These are phyloP conservation scores for Rhopilema esculentum DNA, from an alignment of 30 jellyfish, hydroid and myxozoan genomes.

Conservation along the genomic window DNA sequence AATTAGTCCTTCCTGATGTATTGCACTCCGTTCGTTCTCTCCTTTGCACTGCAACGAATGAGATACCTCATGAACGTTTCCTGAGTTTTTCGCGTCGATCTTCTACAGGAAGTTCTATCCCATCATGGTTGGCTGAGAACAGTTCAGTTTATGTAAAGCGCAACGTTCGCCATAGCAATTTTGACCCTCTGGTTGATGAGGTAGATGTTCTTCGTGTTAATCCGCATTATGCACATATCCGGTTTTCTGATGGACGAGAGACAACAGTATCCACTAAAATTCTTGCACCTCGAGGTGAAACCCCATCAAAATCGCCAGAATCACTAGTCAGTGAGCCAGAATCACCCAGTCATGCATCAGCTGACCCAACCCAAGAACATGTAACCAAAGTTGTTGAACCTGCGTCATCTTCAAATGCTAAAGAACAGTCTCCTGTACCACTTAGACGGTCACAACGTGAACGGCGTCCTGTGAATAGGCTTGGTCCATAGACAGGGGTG, in stretches of 20 bases:
- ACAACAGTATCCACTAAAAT: constrained; percentile 31
- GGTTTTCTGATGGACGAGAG: constrained; percentile 51
- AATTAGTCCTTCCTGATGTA: constrained; percentile 81
- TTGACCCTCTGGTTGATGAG: constrained; percentile 51
- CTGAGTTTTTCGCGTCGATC: constrained; percentile 59
- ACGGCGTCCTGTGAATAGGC: too few relatives aligned
- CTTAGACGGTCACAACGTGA: too few relatives aligned
- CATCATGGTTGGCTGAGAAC: constrained; percentile 45
- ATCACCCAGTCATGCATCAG: too few relatives aligned
- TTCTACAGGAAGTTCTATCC: constrained; percentile 49
- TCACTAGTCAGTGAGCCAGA: too few relatives aligned
- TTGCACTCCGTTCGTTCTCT: constrained; percentile 74
- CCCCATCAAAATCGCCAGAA: too few relatives aligned
- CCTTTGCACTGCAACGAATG: too few relatives aligned
- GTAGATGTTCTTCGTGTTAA: constrained; percentile 41
- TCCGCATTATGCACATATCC: constrained; percentile 43
- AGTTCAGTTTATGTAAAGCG: constrained; percentile 54
- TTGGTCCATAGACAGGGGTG: too few relatives aligned
- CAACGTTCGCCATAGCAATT: constrained; percentile 21
- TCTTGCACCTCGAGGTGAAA: constrained; percentile 38
- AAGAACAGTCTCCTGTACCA: too few relatives aligned
- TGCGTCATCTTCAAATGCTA: too few relatives aligned
- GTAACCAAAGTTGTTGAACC: too few relatives aligned
- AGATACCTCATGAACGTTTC: constrained; percentile 85
- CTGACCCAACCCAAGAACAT: too few relatives aligned